phyloP scores from a whole-genome alignment of 2,113 vertebrate genomes.

The Raja brachyura region DNA sequence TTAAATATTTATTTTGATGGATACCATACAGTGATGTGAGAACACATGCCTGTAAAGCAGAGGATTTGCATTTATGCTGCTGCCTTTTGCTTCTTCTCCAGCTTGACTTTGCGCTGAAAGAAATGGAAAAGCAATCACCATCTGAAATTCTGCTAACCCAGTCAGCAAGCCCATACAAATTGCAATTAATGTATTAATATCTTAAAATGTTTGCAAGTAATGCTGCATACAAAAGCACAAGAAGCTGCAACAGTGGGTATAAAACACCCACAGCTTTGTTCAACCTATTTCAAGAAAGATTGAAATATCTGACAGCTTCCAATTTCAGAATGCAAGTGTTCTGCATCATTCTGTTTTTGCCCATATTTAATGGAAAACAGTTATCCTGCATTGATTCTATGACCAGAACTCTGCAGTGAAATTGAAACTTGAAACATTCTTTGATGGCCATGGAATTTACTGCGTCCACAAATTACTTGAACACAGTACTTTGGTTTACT shows the following conservation, averaged over 20 bases:
- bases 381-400: not conserved
- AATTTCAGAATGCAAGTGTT: not conserved
- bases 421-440: not conserved
- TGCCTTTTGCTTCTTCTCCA: slow-evolving; percentile 62
- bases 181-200: not conserved
- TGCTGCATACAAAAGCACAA: not conserved
- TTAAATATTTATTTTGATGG: slow-evolving; percentile 40
- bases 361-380: not conserved
- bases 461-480: not conserved
- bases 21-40: slow-evolving; percentile 12
- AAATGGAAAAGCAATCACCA: too few relatives aligned
- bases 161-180: not conserved
- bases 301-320: not conserved
- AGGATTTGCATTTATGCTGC: not conserved
- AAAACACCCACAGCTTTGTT: not conserved
- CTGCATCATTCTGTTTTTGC: not conserved
- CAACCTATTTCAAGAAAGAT: not conserved
- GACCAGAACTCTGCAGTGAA: not conserved
- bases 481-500: not conserved
- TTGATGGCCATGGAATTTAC: not conserved
- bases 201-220: not conserved
- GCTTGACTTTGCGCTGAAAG: slow-evolving; percentile 60
- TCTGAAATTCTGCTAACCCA: not conserved
- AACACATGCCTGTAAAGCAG: not conserved
- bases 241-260: not conserved